Evolutionary conservation across 2,888 invertebrate species (phyloP).

Genomic region (Smittia sp.): DNA sequence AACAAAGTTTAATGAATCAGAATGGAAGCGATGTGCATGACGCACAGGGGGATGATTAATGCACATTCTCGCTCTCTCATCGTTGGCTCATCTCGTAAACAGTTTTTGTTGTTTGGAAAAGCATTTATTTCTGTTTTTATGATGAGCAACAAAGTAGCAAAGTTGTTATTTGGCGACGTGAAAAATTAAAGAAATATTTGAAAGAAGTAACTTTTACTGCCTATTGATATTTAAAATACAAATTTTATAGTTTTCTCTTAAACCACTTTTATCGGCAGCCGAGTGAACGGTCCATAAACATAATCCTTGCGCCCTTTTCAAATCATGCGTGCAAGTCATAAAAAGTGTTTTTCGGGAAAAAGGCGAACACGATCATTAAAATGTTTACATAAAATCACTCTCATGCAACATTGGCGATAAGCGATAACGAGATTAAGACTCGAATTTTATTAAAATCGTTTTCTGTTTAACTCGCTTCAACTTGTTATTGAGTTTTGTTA

Average conservation of each 20-base stretch:
- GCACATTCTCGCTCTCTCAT: neutral
- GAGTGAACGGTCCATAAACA: conserved; percentile 30
- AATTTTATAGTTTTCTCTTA: conserved; percentile 4
- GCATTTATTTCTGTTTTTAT: conserved; percentile 22
- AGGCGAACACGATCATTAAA: conserved; percentile 25
- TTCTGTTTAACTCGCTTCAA: neutral
- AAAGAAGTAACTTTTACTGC: neutral
- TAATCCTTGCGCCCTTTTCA: conserved; percentile 32
- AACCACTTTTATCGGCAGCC: conserved; percentile 32
- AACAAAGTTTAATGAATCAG: conserved; percentile 41
- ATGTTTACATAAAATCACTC: conserved; percentile 36
- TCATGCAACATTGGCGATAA: conserved; percentile 29
- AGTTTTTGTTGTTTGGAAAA: conserved; percentile 19
- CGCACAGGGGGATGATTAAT: conserved; percentile 33
- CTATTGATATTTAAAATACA: conserved; percentile 35
- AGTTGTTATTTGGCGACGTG: neutral
- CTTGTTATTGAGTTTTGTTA: neutral
- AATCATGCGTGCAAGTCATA: conserved; percentile 30
- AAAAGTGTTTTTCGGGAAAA: neutral
- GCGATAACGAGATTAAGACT: conserved; percentile 36
- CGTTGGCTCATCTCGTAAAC: neutral
- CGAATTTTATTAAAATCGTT: neutral
- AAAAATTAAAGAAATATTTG: neutral
- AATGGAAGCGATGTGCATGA: conserved; percentile 23
- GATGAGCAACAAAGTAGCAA: neutral